Conservation (phyloP, 2,888 invertebrate species). For the Pediacus dermestoides region DNA sequence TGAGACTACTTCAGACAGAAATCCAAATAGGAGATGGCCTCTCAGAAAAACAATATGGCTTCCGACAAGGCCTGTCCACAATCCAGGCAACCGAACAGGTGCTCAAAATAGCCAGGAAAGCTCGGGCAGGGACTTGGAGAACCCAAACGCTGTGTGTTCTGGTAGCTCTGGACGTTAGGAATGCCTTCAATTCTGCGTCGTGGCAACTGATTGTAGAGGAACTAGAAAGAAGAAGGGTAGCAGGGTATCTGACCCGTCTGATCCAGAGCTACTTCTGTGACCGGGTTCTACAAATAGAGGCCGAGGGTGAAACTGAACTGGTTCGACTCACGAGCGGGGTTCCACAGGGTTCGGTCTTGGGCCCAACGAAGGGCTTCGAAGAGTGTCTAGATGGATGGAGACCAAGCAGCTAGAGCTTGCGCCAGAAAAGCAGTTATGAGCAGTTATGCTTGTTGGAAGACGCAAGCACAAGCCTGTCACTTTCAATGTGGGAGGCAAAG, state of each 20-base stretch:
- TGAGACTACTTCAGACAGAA: conserved; percentile 8
- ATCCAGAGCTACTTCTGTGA: conserved; percentile 7
- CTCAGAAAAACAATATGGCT: conserved; percentile 13
- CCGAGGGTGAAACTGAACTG: conserved; percentile 2
- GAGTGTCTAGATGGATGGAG: conserved; percentile 11
- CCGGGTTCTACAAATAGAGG: not conserved
- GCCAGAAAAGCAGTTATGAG: conserved; percentile 8
- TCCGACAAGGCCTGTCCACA: conserved; percentile 8
- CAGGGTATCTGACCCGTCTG: not conserved
- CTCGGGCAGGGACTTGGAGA: conserved; percentile 2
- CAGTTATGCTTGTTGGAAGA: too few species aligned
- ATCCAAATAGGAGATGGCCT: conserved; percentile 7
- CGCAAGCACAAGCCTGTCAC: too few species aligned
- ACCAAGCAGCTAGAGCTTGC: conserved; percentile 10
- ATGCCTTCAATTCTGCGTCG: too few species aligned
- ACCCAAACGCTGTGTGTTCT: conserved; percentile 7
- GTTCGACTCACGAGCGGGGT: conserved; percentile 10
- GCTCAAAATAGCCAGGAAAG: not conserved
- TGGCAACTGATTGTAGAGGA: conserved; percentile 8
- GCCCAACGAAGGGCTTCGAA: conserved; percentile 6
- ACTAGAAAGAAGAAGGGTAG: not conserved
- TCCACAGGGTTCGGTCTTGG: conserved; percentile 19
- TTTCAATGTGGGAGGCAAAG: too few species aligned
- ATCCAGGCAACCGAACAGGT: conserved; percentile 8
- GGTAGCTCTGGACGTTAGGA: conserved; percentile 8